Conservation (phyloP, 1,140 invertebrate genomes). For the Drosophila saltans region DNA sequence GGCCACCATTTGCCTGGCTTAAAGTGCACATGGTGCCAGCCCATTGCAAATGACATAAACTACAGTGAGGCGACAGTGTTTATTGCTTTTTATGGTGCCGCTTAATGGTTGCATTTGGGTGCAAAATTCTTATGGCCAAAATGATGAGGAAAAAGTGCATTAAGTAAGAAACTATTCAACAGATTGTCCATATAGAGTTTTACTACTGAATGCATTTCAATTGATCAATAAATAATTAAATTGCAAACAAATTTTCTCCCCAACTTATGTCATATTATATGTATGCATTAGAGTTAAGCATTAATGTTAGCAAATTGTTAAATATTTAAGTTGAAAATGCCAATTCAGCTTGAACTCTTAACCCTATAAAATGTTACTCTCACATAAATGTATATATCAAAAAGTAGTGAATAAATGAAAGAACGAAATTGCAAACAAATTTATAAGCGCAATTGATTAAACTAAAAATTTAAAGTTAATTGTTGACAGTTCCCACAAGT, state of each 20-base stretch:
- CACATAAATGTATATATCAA: too few relatives aligned
- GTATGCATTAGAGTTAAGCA: too few relatives aligned
- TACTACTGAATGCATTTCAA: background rate
- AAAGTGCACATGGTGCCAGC: slow-evolving; percentile 56
- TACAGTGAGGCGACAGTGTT: slow-evolving; percentile 65
- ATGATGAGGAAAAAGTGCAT: slow-evolving; percentile 5
- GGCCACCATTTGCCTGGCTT: slow-evolving; percentile 53
- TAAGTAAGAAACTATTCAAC: slow-evolving; percentile 15
- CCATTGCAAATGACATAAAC: slow-evolving; percentile 72
- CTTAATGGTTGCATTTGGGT: slow-evolving; percentile 66
- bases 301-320: too few relatives aligned
- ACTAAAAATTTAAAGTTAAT: background rate
- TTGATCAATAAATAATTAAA: slow-evolving; percentile 1
- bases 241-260: too few relatives aligned
- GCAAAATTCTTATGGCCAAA: background rate
- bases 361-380: too few relatives aligned
- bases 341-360: too few relatives aligned
- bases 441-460: background rate
- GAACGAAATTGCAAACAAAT: too few relatives aligned
- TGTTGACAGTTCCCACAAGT: too few relatives aligned
- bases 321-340: too few relatives aligned
- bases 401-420: too few relatives aligned
- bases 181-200: background rate
- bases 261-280: too few relatives aligned
- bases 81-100: slow-evolving; percentile 76